phyloP scores from a whole-genome alignment of 2,113 vertebrate genomes.

The Cyanistes caeruleus region DNA sequence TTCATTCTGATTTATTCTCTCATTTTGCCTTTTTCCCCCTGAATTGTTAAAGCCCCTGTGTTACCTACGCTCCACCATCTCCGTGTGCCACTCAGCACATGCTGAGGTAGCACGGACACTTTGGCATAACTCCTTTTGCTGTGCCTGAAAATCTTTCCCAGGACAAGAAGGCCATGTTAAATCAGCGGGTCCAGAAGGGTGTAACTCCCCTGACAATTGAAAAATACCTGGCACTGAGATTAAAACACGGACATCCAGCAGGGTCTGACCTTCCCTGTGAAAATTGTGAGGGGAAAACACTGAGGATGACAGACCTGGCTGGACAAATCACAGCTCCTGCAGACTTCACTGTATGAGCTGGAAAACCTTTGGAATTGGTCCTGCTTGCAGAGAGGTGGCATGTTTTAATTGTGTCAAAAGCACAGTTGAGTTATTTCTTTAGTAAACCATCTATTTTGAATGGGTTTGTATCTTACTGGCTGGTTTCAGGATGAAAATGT shows the following conservation, averaged over 20 bases:
- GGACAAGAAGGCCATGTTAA: background rate
- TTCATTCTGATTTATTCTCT: background rate
- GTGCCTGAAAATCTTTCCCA: background rate
- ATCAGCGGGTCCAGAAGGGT: background rate
- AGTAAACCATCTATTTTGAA: background rate
- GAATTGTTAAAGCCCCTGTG: background rate
- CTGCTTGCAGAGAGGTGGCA: background rate
- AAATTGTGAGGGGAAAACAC: background rate
- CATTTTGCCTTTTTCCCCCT: accelerated
- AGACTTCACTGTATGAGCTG: background rate
- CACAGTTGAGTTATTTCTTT: background rate
- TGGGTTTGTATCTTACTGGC: background rate
- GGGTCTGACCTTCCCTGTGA: background rate
- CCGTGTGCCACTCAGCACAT: accelerated
- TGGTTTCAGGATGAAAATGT: background rate
- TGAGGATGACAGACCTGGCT: background rate
- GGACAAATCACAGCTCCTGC: background rate
- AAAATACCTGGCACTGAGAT: background rate
- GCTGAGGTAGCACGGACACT: accelerated
- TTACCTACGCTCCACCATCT: accelerated
- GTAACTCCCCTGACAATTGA: background rate
- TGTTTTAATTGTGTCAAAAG: background rate
- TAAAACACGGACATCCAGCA: background rate
- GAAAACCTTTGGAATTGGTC: background rate
- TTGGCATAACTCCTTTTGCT: background rate